Evolutionary conservation across 2,797 vertebrate species (phyloP).

Genomic region (Darevskia nairensis): DNA sequence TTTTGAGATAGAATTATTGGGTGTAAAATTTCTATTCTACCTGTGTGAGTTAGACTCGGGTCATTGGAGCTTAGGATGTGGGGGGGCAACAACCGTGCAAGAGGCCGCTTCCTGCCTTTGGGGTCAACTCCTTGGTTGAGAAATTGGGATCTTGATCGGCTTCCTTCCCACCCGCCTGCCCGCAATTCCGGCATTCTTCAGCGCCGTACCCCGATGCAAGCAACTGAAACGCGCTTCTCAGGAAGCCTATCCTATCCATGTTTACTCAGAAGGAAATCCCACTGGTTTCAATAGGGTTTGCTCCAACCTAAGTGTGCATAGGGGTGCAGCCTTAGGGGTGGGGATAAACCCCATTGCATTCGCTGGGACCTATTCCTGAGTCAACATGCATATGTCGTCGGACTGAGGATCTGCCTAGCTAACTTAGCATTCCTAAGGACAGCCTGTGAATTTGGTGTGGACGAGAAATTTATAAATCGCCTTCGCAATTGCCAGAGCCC

Average conservation of each 20-base stretch:
- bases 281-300: background rate
- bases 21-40: background rate
- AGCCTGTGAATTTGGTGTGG: background rate
- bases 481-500: background rate
- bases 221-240: background rate
- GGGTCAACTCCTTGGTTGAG: background rate
- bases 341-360: too few species aligned
- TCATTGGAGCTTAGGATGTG: background rate
- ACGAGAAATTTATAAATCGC: slow-evolving; percentile 43
- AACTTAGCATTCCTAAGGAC: background rate
- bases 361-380: too few species aligned
- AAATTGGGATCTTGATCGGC: background rate
- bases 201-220: background rate
- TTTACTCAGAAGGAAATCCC: background rate
- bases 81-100: background rate
- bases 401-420: too few species aligned
- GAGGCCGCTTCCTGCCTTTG: background rate
- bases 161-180: too few species aligned
- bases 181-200: background rate
- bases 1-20: background rate
- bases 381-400: too few species aligned
- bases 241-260: background rate
- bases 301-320: background rate
- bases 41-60: background rate
- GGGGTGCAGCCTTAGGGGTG: background rate